Percentiles rank a stretch among this genome's conserved stretches.
These are phyloP conservation scores for Drosophila ambigua DNA, from an alignment of 1,140 invertebrate species.

Conservation along the genomic window DNA sequence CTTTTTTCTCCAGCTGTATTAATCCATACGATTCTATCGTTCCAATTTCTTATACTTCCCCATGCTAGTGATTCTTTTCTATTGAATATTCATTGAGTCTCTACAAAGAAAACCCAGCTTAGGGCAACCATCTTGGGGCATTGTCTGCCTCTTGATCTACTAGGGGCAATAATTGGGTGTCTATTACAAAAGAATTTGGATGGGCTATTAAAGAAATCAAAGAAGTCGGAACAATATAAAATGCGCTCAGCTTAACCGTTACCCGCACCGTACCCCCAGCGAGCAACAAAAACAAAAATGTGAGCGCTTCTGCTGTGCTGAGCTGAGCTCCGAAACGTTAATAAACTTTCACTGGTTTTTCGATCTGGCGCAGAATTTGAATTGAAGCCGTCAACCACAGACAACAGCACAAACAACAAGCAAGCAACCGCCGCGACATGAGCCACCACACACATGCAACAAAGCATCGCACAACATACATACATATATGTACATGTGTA, in stretches of 20 bases:
- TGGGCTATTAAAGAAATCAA: constrained; percentile 47
- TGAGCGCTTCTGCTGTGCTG: constrained; percentile 35
- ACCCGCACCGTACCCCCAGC: background rate
- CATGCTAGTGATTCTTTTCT: too few species aligned
- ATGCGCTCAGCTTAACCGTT: constrained; percentile 52
- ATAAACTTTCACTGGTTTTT: constrained; percentile 81
- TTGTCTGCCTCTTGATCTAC: too few species aligned
- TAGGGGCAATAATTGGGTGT: constrained; percentile 10
- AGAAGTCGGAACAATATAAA: constrained; percentile 36
- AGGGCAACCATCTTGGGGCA: too few species aligned
- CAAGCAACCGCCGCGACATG: constrained; percentile 25
- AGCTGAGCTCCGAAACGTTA: constrained; percentile 46
- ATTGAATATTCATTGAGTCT: too few species aligned
- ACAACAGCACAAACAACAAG: constrained; percentile 22
- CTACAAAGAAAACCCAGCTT: too few species aligned
- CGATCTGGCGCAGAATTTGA: constrained; percentile 59
- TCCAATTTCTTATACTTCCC: too few species aligned
- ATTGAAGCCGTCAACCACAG: constrained; percentile 42
- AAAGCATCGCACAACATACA: constrained; percentile 3
- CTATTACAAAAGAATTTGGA: constrained; percentile 58
- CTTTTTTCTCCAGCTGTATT: too few species aligned
- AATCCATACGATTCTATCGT: too few species aligned
- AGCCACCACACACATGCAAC: constrained; percentile 20
- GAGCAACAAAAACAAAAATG: constrained; percentile 9
- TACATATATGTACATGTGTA: too few species aligned